Base-by-base conservation (phyloP, 2,797 vertebrate species). In the Halcyon smyrnensis region DNA sequence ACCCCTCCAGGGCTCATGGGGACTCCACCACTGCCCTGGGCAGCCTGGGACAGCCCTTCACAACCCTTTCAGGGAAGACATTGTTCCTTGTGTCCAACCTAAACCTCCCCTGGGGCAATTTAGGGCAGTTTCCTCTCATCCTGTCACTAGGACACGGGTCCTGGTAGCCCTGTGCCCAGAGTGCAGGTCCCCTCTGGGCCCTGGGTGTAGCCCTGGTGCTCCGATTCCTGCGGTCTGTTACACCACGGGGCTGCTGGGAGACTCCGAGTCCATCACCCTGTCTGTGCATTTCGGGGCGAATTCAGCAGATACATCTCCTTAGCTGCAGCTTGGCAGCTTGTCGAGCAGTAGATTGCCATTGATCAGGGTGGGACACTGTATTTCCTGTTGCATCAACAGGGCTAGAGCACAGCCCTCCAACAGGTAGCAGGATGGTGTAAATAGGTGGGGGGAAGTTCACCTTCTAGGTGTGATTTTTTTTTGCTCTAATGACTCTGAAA, bases 141-240 rank as follows among this genome's bases (percentile, higher is more conserved):
- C 48, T 25, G 12, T 50, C 23, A 50, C 21, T 24, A 50, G 48
- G 46, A 21, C 21, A 23, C 19, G 19, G 43, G 37, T 39, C 10
- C 37, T 20, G 53, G 39, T 41, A 60, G 15, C 13, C 27, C 10
- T 0, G 0, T 48, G 30, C 60, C 67, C 51, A 12, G 5, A 57
- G 18, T 2, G 7, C 54, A 41, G 34, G 15, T 7, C 2, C 3
- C 1, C 12, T 11, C n/a, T 30, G 53, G 57, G 67, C 51, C 46
- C 32, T 11, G n/a, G 24, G 25, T n/a, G 7, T 8, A 53, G 53
- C 50, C 39, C 57, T 32, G 36, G 30, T n/a, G 51, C 30, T 1
- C 8, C 1, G 11, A 1, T 45, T 43, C 70, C 36, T 54, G 25
- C 0, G 0, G 25, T 13, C 4, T 19, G 21, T 41, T 39, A 20